Evolutionary conservation across 2,888 invertebrate genomes (phyloP), one percentile per base, ranked within the genome.

Genomic region (Chromoteleia sp.): DNA sequence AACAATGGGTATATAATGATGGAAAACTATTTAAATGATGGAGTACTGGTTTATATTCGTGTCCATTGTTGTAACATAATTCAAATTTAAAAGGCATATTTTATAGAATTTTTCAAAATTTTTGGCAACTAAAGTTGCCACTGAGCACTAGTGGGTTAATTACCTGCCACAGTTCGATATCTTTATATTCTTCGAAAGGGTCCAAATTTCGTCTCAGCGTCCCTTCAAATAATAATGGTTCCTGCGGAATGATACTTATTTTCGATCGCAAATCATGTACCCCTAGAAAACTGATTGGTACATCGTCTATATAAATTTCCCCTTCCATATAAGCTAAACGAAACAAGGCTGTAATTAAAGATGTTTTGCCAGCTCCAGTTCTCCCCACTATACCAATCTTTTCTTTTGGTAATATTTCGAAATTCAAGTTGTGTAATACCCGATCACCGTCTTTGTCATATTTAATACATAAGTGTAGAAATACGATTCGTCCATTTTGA

Each of bases 301-400:
- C 84, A n/a, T 93, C 94, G 87, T 97, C 97, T 56, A 97, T 95
- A 2, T 92, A 87, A 52, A 97, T 94, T 0, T 91, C 91, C 0
- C 97, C 97, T 48, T 94, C 94, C 19, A 94, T 87, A 84, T 94
- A 94, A 0, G 95, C 95, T 76, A 96, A 87, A 4, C 95, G 93
- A 87, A 96, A 96, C 68, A 96, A 88, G 4, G 95, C 94, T 78
- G 94, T 93, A 58, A 96, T 94, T 48, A 96, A 91, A 0, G 95
- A 95, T 0, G 95, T 95, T 87, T 96, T 95, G 0, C 95, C 95
- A 0, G 95, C 95, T 0, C 95, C 95, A 93, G 81, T 81, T 85
- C 94, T 91, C 1, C 95, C 95, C 1, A 95, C 95, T 36, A 95
- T 94, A 0, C 95, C 95, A 29, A 95, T 92, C 91, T 94, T 94